Evolutionary conservation across 2,888 invertebrate genomes (phyloP), one percentile per base, ranked within the genome.

Genomic region (Nasonovia ribisnigri): DNA sequence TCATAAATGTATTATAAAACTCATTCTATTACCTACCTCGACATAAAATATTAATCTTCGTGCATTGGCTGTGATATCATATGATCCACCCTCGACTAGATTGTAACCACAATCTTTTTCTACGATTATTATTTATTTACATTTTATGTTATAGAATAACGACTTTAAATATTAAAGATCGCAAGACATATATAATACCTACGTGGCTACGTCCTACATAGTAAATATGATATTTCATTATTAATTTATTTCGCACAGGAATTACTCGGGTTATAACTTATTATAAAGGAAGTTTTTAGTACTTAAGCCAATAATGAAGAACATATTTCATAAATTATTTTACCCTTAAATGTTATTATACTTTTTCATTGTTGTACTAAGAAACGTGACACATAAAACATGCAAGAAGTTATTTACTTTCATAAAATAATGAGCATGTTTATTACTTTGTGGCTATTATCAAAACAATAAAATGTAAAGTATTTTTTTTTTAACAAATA

Each of bases 331-430:
- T 90, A 90, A 67, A 90, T 90, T 90, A 90, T 46, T 90, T 46
- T 46, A 57, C 57, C 88, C 88, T 88, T 57, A 88, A 88, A 88
- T 88, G 42, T 88, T 67, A 89, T 43, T 89, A 46, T 46, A 29
- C 43, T 43, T 43, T 89, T 51, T 5, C 51, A 13, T 84, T 84
- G 36, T 90, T 90, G 67, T 90, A 46, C n/a, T 89, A 42, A 89
- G 43, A 89, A 89, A 89, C 89, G 57, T 60, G 43, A 57, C 54
- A 89, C 60, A 60, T 43, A 60, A 26, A 89, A n/a, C 29, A 43
- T 84, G 84, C 84, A 88, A 57, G 13, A 88, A 57, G 13, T 43
- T 60, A 60, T 57, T 67, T 90, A 67, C 46, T 90, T 46, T 46
- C 46, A 67, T 36, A 67, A 67, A 90, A 90, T 46, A 90, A 57